phyloP scores from a whole-genome alignment of 2,888 invertebrate genomes.

The Iphiclides podalirius region DNA sequence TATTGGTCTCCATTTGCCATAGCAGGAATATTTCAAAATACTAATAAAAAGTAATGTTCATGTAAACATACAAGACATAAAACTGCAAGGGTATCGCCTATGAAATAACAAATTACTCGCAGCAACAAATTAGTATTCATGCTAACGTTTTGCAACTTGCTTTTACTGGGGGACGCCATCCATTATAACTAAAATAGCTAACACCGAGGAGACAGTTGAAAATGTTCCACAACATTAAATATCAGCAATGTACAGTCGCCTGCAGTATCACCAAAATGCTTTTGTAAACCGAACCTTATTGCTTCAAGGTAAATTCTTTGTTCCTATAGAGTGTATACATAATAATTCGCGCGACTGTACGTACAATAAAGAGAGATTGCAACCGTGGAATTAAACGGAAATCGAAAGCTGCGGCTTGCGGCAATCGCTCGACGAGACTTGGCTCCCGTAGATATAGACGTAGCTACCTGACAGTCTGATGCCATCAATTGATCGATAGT shows the following conservation, averaged over 20 bases:
- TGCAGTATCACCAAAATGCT: background rate
- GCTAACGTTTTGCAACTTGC: constrained; percentile 9
- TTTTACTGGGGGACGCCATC: constrained; percentile 26
- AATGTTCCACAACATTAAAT: background rate
- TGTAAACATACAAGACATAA: no score
- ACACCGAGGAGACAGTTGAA: constrained; percentile 14
- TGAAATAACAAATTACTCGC: background rate
- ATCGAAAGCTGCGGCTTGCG: constrained; percentile 67
- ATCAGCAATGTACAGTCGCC: background rate
- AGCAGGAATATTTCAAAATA: no score
- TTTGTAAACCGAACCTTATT: constrained; percentile 6
- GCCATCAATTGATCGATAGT: constrained; percentile 19
- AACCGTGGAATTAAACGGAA: constrained; percentile 67
- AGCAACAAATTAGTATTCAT: constrained; percentile 9
- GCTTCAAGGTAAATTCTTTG: no score
- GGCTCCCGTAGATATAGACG: constrained; percentile 25
- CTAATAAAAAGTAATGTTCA: no score
- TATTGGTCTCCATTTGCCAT: no score
- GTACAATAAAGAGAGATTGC: constrained; percentile 25
- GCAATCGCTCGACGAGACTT: constrained; percentile 33
- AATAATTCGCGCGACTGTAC: constrained; percentile 7
- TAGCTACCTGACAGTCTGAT: constrained; percentile 24
- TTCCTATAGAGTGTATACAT: background rate
- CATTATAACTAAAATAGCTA: constrained; percentile 44
- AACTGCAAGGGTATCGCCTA: no score